Percentiles rank a stretch among this genome's conserved stretches.
Evolutionary conservation across 2,113 vertebrate species (phyloP).

Genomic region (Eptesicus fuscus): DNA sequence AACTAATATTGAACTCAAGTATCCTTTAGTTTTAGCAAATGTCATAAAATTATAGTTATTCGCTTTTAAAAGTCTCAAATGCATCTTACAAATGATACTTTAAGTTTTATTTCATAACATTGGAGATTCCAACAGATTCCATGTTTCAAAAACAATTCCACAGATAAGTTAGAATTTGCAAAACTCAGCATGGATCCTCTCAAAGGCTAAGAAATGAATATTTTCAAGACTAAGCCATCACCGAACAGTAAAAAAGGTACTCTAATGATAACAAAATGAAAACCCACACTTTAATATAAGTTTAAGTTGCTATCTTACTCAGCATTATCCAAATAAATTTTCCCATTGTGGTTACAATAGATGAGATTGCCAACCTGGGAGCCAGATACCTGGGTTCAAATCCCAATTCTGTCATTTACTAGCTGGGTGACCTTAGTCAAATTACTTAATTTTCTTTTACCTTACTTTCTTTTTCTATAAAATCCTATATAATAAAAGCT

Average conservation of each 20-base stretch:
- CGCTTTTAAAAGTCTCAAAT: not conserved
- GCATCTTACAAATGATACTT: not conserved
- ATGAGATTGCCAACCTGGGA: not conserved
- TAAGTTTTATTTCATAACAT: not conserved
- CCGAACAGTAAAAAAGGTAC: not conserved
- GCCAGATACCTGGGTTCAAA: not conserved
- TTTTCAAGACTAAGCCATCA: not conserved
- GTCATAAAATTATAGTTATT: not conserved
- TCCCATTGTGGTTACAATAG: not conserved
- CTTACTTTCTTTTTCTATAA: not conserved
- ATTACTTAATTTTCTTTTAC: not conserved
- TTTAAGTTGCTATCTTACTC: not conserved
- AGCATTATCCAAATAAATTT: not conserved
- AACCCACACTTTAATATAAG: not conserved
- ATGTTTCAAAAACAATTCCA: not conserved
- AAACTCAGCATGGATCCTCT: not conserved
- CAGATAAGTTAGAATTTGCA: slow-evolving; percentile 1
- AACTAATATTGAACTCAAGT: not conserved
- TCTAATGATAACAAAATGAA: not conserved
- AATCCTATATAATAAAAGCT: not conserved
- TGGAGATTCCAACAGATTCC: not conserved
- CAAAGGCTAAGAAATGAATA: not conserved
- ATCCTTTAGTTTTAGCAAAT: not conserved
- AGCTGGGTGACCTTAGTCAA: not conserved
- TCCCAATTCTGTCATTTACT: not conserved